These are phyloP conservation scores for Anisognathus igniventris DNA, from an alignment of 2,797 vertebrate species.

Conservation along the genomic window DNA sequence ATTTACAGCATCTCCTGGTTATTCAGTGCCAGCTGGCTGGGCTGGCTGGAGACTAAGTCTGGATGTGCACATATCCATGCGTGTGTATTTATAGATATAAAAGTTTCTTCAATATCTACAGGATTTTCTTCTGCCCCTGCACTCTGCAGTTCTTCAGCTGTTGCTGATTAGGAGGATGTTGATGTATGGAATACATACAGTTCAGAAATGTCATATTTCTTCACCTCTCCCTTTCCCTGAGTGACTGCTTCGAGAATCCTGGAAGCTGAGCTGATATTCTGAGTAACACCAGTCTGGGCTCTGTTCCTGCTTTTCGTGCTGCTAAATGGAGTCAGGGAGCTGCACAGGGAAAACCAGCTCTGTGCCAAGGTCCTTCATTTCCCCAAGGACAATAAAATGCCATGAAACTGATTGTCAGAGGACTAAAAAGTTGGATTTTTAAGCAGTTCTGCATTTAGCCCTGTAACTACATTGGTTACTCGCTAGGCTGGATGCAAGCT, in stretches of 20 bases:
- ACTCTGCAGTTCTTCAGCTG: neutral
- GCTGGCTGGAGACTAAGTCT: neutral
- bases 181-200: neutral
- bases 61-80: rapidly evolving
- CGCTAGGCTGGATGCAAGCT: rapidly evolving
- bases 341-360: neutral
- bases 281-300: neutral
- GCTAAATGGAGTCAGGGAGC: neutral
- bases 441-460: neutral
- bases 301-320: neutral
- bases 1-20: neutral
- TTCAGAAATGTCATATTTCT: neutral
- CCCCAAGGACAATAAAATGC: neutral
- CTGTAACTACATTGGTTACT: neutral
- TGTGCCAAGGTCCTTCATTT: neutral
- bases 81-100: neutral
- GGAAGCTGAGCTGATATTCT: neutral
- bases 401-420: neutral
- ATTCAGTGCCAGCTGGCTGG: neutral
- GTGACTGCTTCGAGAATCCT: neutral
- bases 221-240: neutral
- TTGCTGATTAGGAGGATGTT: neutral
- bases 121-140: neutral
- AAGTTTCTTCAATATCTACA: neutral
- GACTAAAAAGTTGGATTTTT: neutral